phyloP scores from a whole-genome alignment of 1,140 invertebrate genomes.

The Riptortus pedestris region DNA sequence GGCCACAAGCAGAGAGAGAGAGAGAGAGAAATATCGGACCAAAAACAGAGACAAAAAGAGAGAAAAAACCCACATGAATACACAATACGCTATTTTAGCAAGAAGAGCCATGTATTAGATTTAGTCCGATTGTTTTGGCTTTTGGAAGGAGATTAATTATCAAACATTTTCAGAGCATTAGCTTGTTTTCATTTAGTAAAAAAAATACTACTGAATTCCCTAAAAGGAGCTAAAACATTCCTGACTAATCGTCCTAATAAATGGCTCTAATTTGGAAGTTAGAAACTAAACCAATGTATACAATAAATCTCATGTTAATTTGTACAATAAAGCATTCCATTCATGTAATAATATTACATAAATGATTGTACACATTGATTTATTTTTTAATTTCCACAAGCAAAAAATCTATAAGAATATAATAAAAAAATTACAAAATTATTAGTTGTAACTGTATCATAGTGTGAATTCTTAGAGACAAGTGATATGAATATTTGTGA shows the following conservation, averaged over 20 bases:
- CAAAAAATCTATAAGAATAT: slow-evolving; percentile 14
- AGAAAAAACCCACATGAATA: slow-evolving; percentile 33
- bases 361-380: not conserved
- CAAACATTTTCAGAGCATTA: too few relatives aligned
- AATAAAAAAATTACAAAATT: slow-evolving; percentile 12
- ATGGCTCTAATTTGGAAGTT: slow-evolving; percentile 7
- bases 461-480: not conserved
- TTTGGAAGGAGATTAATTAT: too few relatives aligned
- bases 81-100: slow-evolving; percentile 27
- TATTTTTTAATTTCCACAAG: slow-evolving; percentile 1
- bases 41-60: slow-evolving; percentile 51
- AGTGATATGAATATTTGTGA: not conserved
- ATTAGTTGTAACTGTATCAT: not conserved
- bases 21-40: slow-evolving; percentile 52
- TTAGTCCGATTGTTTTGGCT: not conserved
- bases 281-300: slow-evolving; percentile 1
- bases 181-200: too few relatives aligned
- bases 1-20: slow-evolving; percentile 53
- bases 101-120: slow-evolving; percentile 5
- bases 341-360: not conserved
- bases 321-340: not conserved
- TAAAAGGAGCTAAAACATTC: too few relatives aligned
- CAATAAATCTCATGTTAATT: too few relatives aligned
- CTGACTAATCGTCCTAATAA: too few relatives aligned
- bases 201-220: too few relatives aligned